Base-by-base conservation (phyloP, 2,888 invertebrate species). In the Cyaniris semiargus region DNA sequence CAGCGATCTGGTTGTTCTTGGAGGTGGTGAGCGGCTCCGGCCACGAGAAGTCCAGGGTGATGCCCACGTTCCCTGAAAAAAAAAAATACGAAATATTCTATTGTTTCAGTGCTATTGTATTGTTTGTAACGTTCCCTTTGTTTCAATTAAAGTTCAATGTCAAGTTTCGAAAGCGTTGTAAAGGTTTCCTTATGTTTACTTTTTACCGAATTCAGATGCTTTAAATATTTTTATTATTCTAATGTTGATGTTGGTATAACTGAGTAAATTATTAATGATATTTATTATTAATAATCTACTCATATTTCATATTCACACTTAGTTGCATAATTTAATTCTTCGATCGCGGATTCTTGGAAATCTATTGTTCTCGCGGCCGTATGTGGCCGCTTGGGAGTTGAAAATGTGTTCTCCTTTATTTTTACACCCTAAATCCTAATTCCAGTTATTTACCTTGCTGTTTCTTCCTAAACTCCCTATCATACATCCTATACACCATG, bases 401-500 rank as follows among this genome's bases (percentile, higher is more conserved):
- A 31, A 31, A 31, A 31, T 44, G 44, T 44, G 44, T 10, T 44
- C 10, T 10, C 0, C 44, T 44, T 44, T n/a, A n/a, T n/a, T n/a
- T n/a, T 44, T 0, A 44, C 44, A 2, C 5, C 53, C 53, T 18
- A 15, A 15, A 53, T 10, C 44, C 44, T 44, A 44, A 44, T 44
- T 44, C 44, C 44, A 18, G 0, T 3, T 48, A 13, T n/a, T 56
- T n/a, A 81, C 81, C 79, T 77, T 77, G 66, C 48, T 80, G 78
- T 31, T 34, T 74, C 7, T 75, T 34, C 7, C 71, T 81, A 81
- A 83, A 96, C 18, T 94, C 87, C 0, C 87, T 82, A 60, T 95
- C 85, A 81, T 95, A 96, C 83, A 96, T 84, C 13, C 93, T 90
- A 83, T 96, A 97, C 0, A 94, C 95, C 83, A 88, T 93, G 0